Base-by-base conservation (phyloP, 2,888 invertebrate genomes). In the Lacanobia wlatinum region DNA sequence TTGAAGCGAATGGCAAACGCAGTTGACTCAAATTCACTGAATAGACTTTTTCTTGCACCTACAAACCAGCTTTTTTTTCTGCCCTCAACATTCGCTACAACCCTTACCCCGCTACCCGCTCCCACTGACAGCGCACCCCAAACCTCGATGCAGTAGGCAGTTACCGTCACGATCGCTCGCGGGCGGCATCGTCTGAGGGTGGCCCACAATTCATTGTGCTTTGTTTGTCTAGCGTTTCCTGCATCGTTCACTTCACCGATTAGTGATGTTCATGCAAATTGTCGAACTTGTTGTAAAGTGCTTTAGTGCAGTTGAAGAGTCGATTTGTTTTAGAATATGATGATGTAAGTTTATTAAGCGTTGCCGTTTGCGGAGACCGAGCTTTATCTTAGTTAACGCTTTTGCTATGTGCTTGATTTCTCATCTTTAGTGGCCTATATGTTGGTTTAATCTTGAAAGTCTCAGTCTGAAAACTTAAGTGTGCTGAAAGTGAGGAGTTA, bases 171-270 rank as follows among this genome's bases (percentile, higher is more conserved):
- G 94, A 94, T 86, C 85, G 82, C 83, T 89, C 86, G 92, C 93
- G 93, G 94, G 93, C 92, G 90, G 90, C 91, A 90, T 90, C 87
- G 85, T 78, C 87, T 88, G 90, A 91, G 94, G 95, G 95, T 94
- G 95, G 94, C 92, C 95, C 89, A 92, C 92, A 91, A 92, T 94
- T 92, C 90, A 90, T 92, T 92, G 91, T 89, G 90, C 88, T 92
- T 94, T 95, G 94, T 95, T 95, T 94, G 91, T 87, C 87, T 84
- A 92, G 85, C 89, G 87, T 92, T 95, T 94, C 93, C 94, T 92
- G 92, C 86, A 90, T 87, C 87, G 90, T 88, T 89, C 89, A 87
- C 83, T 86, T 82, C 78, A 69, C 75, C 84, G 80, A 87, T 87
- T 87, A 87, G 84, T 80, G 82, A 83, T 85, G 86, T 82, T 83